Percentiles rank a stretch among this genome's conserved stretches.
Conservation (phyloP, 2,113 vertebrate genomes). For the Kryptolebias marmoratus region DNA sequence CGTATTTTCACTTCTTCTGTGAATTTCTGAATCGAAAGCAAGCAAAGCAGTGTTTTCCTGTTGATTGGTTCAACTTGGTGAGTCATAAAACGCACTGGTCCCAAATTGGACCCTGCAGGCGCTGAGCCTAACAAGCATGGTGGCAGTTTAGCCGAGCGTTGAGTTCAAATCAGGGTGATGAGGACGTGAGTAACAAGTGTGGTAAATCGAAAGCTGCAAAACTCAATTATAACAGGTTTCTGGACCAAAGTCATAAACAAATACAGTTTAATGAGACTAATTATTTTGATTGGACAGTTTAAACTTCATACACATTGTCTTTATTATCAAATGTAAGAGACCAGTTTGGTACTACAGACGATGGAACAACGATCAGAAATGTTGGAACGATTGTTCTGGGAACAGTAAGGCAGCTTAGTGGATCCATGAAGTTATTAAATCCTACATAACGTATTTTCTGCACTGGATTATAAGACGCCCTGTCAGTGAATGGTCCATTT, state of each 20-base stretch:
- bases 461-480: no score
- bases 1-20: neutral
- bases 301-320: neutral
- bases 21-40: neutral
- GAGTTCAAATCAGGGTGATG: conserved; percentile 45
- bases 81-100: conserved; percentile 24
- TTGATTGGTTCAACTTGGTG: conserved; percentile 29
- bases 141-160: conserved; percentile 14
- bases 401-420: no score
- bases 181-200: neutral
- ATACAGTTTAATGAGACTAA: neutral
- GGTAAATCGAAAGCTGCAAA: neutral
- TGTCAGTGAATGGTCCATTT: no score
- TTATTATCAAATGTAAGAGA: neutral
- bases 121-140: conserved; percentile 5
- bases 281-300: neutral
- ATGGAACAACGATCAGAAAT: no score
- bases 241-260: neutral
- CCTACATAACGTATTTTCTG: no score
- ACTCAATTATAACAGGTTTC: neutral
- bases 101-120: conserved; percentile 41
- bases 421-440: no score
- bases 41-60: neutral
- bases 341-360: no score
- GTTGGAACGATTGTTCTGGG: no score